Evolutionary conservation across 2,797 vertebrate genomes (phyloP).

Genomic region (Sciaenops ocellatus): DNA sequence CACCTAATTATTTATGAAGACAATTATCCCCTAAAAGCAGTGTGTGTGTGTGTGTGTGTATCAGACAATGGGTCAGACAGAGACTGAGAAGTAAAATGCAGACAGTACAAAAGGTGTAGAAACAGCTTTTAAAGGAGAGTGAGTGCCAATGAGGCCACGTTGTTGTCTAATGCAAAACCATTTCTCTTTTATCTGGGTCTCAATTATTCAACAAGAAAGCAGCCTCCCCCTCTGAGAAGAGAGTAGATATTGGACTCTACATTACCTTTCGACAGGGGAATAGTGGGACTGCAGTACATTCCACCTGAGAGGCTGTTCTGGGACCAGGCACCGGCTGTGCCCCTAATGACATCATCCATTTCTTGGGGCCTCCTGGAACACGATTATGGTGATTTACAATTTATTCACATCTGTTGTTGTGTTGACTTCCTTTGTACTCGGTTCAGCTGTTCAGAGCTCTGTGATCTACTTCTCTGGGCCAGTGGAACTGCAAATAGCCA

Average conservation of each 20-base stretch:
- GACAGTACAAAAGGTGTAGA: conserved; percentile 38
- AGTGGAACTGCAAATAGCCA: conserved; percentile 50
- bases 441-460: conserved; percentile 64
- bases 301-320: conserved; percentile 82
- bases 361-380: conserved; percentile 80
- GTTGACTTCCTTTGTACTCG: conserved; percentile 74
- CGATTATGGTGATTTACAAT: conserved; percentile 84
- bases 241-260: conserved; percentile 83
- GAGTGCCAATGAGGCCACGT: conserved; percentile 71
- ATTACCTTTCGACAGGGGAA: conserved; percentile 82
- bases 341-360: conserved; percentile 86
- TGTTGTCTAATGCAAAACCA: conserved; percentile 78
- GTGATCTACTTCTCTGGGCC: conserved; percentile 67
- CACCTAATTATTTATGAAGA: conserved; percentile 73
- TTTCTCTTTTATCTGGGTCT: conserved; percentile 83
- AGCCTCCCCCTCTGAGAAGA: conserved; percentile 72
- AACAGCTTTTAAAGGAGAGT: conserved; percentile 56
- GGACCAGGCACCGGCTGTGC: conserved; percentile 78
- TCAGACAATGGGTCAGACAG: conserved; percentile 31
- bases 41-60: conserved; percentile 9
- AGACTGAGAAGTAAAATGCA: conserved; percentile 50
- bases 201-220: conserved; percentile 85
- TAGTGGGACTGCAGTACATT: conserved; percentile 71
- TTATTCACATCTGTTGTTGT: conserved; percentile 82
- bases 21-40: conserved; percentile 59